These are phyloP conservation scores for Diglossa cyanea DNA, from an alignment of 2,797 vertebrate genomes.

Conservation along the genomic window DNA sequence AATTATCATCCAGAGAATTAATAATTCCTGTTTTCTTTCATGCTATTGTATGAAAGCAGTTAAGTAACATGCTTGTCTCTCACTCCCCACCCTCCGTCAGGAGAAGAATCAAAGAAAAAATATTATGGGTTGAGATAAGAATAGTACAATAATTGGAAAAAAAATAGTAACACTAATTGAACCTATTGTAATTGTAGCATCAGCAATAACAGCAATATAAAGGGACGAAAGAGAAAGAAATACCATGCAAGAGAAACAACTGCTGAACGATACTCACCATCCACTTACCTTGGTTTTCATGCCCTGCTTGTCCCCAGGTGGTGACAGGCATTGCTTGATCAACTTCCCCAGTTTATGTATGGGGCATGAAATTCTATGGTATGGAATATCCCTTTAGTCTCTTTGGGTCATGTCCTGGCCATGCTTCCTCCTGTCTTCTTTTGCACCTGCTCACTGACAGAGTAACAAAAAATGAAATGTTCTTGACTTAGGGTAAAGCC, in stretches of 20 bases:
- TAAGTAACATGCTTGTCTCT: neutral
- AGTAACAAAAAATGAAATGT: neutral
- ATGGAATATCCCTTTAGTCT: neutral
- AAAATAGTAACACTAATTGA: neutral
- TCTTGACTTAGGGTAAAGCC: neutral
- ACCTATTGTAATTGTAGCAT: neutral
- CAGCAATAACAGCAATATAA: neutral
- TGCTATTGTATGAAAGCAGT: neutral
- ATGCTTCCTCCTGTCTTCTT: neutral
- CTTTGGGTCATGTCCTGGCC: neutral
- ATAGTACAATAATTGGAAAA: too few species aligned
- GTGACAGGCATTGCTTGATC: neutral
- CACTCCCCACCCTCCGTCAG: neutral
- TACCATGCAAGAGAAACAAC: neutral
- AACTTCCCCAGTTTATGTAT: too few species aligned
- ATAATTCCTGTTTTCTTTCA: neutral
- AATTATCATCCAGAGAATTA: neutral
- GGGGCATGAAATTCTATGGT: neutral
- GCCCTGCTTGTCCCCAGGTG: neutral
- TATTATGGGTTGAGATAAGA: neutral
- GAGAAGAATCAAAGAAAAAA: rapidly evolving
- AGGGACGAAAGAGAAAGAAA: neutral
- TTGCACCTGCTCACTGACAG: too few species aligned
- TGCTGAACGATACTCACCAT: neutral
- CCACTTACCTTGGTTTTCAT: neutral